A percentile compares a stretch with the other conserved stretches of the same genome.
Conservation (phyloP, 2,888 invertebrate species). For the Tipula unca region DNA sequence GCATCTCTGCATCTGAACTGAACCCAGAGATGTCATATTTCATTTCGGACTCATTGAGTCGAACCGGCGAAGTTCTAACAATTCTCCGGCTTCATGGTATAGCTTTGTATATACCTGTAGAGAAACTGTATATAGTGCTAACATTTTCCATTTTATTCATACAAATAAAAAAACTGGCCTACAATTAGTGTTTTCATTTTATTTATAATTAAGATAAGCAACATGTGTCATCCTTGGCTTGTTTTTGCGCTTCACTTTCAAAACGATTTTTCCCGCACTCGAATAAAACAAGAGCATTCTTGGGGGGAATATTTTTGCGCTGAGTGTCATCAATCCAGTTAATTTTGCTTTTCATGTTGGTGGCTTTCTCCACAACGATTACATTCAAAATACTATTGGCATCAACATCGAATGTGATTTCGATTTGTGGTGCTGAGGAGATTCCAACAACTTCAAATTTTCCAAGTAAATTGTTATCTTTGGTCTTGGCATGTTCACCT, state of each 20-base stretch:
- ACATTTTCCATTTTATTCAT: too few relatives aligned
- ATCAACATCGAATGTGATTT: conserved; percentile 76
- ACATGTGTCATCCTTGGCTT: too few relatives aligned
- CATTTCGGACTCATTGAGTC: too few relatives aligned
- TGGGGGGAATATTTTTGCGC: conserved; percentile 74
- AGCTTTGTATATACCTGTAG: conserved; percentile 89
- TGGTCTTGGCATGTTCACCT: conserved; percentile 90
- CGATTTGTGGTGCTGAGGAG: conserved; percentile 87
- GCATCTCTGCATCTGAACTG: too few relatives aligned
- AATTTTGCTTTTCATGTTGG: conserved; percentile 85
- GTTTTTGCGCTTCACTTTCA: too few relatives aligned
- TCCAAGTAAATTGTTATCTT: conserved; percentile 90
- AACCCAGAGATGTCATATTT: too few relatives aligned
- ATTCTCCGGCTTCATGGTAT: conserved; percentile 79
- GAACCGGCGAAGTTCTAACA: too few relatives aligned
- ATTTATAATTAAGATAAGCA: too few relatives aligned
- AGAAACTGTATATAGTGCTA: too few relatives aligned
- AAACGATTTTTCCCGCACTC: conserved; percentile 70
- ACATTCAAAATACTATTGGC: conserved; percentile 97
- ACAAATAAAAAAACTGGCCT: too few relatives aligned
- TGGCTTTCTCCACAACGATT: conserved; percentile 87
- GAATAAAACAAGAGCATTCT: conserved; percentile 82
- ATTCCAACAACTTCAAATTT: conserved; percentile 96
- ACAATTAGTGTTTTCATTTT: conserved; percentile 83
- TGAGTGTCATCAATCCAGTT: conserved; percentile 78